Conservation (phyloP, 37 sponge, comb jelly and placozoan species). For the Spongia lamella region DNA sequence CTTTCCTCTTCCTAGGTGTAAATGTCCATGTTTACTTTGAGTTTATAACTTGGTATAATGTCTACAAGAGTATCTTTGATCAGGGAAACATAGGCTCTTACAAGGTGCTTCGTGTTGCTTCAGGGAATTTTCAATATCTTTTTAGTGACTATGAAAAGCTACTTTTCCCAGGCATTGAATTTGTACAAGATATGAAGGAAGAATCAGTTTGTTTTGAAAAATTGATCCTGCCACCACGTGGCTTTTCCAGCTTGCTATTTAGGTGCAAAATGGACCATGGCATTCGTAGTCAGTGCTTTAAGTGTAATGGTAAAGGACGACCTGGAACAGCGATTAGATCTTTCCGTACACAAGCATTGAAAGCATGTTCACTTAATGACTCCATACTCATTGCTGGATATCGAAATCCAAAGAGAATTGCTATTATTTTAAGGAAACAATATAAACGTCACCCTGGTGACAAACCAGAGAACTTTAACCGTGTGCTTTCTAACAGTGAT, state of each 20-base stretch:
- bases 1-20: conserved; percentile 39
- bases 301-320: conserved; percentile 49
- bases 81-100: neutral
- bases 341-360: conserved; percentile 51
- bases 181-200: neutral
- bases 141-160: conserved; percentile 51
- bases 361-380: conserved; percentile 60
- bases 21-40: conserved; percentile 69
- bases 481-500: conserved; percentile 48
- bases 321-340: conserved; percentile 15
- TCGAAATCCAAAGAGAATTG: conserved; percentile 1
- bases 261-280: conserved; percentile 46
- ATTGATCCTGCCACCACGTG: conserved; percentile 43
- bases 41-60: conserved; percentile 54
- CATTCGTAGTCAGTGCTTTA: conserved; percentile 31
- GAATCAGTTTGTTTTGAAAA: conserved; percentile 41
- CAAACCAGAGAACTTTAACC: conserved; percentile 9
- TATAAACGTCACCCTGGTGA: conserved; percentile 43
- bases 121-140: conserved; percentile 17
- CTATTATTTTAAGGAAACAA: conserved; percentile 44
- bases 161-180: conserved; percentile 44
- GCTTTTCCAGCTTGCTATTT: conserved; percentile 43
- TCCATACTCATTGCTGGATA: neutral
- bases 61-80: conserved; percentile 38
- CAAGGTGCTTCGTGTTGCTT: conserved; percentile 36